Conservation (phyloP, 2,113 vertebrate species). For the Ardeotis arabs region DNA sequence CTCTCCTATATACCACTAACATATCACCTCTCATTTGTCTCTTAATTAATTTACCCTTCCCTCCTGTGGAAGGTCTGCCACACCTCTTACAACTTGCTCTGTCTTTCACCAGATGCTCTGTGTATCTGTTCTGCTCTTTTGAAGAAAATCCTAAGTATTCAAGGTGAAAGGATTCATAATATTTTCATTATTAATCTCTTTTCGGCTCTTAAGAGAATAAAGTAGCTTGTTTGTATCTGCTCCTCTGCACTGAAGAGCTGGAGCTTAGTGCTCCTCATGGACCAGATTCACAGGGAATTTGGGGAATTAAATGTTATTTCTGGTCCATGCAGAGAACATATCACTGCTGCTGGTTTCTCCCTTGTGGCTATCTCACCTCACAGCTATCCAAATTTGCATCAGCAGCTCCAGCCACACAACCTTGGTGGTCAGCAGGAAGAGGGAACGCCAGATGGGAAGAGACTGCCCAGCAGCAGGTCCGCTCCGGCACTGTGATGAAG, state of each 20-base stretch:
- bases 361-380: not conserved
- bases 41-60: constrained; percentile 60
- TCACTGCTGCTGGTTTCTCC: not conserved
- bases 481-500: not conserved
- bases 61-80: not conserved
- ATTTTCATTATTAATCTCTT: not conserved
- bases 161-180: not conserved
- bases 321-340: not conserved
- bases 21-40: constrained; percentile 64
- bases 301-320: not conserved
- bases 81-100: constrained; percentile 30
- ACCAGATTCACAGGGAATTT: not conserved
- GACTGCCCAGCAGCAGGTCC: not conserved
- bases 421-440: not conserved
- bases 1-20: constrained; percentile 62
- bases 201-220: not conserved
- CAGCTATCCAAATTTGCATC: not conserved
- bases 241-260: not conserved
- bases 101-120: not conserved
- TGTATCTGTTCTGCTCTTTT: not conserved
- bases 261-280: not conserved
- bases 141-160: not conserved
- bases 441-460: not conserved
- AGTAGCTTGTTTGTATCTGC: not conserved
- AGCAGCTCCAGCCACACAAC: not conserved